Evolutionary conservation across 2,888 invertebrate species (phyloP), one percentile per base, ranked within the genome.

Genomic region (Melikaiella ostensackeni): DNA sequence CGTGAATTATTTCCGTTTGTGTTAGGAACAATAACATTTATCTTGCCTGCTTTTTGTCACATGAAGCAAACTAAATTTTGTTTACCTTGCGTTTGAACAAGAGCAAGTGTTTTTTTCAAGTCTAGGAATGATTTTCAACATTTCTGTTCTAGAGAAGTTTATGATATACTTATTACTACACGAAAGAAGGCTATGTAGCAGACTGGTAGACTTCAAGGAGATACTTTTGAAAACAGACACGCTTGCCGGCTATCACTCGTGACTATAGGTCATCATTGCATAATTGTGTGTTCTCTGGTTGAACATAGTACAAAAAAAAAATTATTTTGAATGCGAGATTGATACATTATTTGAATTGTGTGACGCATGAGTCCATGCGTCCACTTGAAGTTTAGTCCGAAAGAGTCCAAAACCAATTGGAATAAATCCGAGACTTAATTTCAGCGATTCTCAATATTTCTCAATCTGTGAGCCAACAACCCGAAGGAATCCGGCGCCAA

Each of bases 211-310:
- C 27, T 59, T 13, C 27, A 59, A 59, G 59, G 27, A 59, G 27
- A 59, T 59, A 27, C 24, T 59, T 59, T 27, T 59, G 16, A 27
- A 59, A 59, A 27, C 59, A 5, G 59, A 27, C 5, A 59, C 27
- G 27, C 59, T 55, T 16, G 7, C 13, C 6, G 59, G 59, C 27
- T 59, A 59, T 59, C 59, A 16, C 11, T 59, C 59, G 24, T 59
- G 27, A 13, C 79, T 76, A n/a, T 80, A 66, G 30, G 27, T 75
- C 11, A 77, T 76, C 24, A 84, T 77, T 55, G 55, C 55, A 21
- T 55, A 55, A 55, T n/a, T 21, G 8, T 8, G 21, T 21, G 21
- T 55, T 21, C 9, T 9, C 0, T 9, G 21, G 7, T 11, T 11
- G 0, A 7, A 21, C 8, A 4, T 21, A 4, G 6, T 3, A n/a